These are phyloP conservation scores for Cygnus buccinator DNA, from an alignment of 2,113 vertebrate genomes.

Conservation along the genomic window DNA sequence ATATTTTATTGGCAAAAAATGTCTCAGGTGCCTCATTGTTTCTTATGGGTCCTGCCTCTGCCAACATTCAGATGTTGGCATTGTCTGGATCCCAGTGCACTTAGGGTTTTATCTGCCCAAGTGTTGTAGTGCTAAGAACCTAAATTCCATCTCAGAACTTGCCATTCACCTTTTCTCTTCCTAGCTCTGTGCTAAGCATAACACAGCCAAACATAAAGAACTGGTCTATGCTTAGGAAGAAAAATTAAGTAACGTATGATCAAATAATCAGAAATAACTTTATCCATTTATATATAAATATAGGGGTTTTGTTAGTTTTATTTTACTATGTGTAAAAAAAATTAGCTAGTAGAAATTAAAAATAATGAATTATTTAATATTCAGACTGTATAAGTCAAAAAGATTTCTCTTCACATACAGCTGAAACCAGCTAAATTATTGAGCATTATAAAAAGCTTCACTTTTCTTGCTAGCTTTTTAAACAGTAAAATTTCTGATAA, in stretches of 20 bases:
- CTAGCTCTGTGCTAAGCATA: background rate
- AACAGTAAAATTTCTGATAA: constrained; percentile 5
- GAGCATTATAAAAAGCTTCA: background rate
- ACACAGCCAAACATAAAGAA: background rate
- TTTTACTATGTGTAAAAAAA: background rate
- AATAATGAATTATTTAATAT: background rate
- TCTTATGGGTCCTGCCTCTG: background rate
- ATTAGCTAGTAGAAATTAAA: background rate
- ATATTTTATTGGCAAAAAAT: background rate
- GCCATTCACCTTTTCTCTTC: background rate
- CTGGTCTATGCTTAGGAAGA: background rate
- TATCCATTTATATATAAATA: background rate
- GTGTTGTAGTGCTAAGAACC: background rate
- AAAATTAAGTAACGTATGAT: background rate
- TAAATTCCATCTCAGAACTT: background rate
- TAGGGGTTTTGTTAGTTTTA: background rate
- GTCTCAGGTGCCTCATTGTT: background rate
- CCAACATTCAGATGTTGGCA: background rate
- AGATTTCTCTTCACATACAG: background rate
- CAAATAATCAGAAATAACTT: background rate
- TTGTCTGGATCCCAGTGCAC: background rate
- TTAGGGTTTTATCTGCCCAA: background rate
- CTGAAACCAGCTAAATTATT: background rate
- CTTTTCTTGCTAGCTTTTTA: constrained; percentile 13
- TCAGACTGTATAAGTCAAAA: background rate